These are phyloP conservation scores for Ptychodera flava DNA, from an alignment of 35 echinoderm and acorn worm genomes.

Conservation along the genomic window DNA sequence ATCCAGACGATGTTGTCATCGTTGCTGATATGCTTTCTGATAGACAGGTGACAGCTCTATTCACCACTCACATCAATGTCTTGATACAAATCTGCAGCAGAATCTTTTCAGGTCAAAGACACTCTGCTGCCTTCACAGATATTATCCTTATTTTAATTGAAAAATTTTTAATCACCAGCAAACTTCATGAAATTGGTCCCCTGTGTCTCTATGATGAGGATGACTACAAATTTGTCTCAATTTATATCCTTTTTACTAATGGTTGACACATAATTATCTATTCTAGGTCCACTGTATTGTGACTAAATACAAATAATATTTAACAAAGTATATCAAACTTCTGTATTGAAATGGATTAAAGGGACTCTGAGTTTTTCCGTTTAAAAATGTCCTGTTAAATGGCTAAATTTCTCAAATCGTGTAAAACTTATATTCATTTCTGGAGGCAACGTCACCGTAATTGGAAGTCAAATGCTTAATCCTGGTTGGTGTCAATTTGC, in stretches of 20 bases:
- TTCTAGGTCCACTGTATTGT: too few species aligned
- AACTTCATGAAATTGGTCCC: background rate
- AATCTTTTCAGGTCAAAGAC: background rate
- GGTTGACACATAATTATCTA: too few species aligned
- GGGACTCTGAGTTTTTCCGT: too few species aligned
- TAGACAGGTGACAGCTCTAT: background rate
- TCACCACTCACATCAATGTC: background rate
- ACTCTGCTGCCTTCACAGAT: background rate
- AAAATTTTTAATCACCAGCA: background rate
- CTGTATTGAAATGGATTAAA: too few species aligned
- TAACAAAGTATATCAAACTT: too few species aligned
- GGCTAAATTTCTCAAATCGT: too few species aligned
- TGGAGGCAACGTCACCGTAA: background rate
- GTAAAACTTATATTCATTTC: too few species aligned
- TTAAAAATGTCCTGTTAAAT: too few species aligned
- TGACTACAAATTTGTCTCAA: constrained; percentile 1
- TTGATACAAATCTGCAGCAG: background rate
- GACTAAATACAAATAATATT: too few species aligned
- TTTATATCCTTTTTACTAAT: too few species aligned
- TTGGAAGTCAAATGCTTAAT: background rate
- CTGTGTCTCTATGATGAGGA: background rate
- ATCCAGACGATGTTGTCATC: background rate
- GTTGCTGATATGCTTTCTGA: background rate
- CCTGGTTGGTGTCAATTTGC: background rate
- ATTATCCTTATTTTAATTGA: background rate